Evolutionary conservation across 2,113 vertebrate species (phyloP), one percentile per base, ranked within the genome.

Genomic region (Lophotis ruficrista): DNA sequence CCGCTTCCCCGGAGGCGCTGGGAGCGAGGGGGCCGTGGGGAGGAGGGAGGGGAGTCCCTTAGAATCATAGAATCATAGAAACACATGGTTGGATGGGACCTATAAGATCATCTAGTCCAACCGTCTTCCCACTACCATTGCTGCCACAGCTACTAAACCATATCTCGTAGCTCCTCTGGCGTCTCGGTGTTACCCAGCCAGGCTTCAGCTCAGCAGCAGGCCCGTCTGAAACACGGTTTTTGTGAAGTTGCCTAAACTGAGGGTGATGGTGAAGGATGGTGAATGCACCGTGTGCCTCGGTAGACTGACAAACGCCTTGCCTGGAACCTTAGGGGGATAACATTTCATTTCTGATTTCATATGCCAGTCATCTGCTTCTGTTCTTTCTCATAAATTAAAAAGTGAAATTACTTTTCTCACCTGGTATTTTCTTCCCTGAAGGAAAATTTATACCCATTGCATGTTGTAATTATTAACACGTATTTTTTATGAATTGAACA

Each of bases 281-380:
- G 57, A 24, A 6, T 10, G 17, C 0, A 0, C 14, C 2, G 3
- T 4, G 0, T 38, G 43, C 31, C 5, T 12, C 2, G 6, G 35
- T 21, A 1, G 12, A 7, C 10, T 4, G 18, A 4, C 8, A 19
- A 13, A 21, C 0, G 3, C 18, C 21, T 45, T 25, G 23, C 57
- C 37, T 6, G 8, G 11, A 30, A 9, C 2, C 1, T 27, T 16
- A 2, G 4, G 19, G 43, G 17, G 5, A 3, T 14, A 10, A 4
- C 1, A 12, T 15, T 60, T 57, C 11, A 3, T 14, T 19, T 31
- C 9, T 1, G 4, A 3, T 64, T 88, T 54, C 35, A 24, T 38
- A 38, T 38, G 38, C 15, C 27, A 6, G 30, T 37, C n/a, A 13
- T 24, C 35, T 35, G 12, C 14, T n/a, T 13, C 10, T 76, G 12